Evolutionary conservation across 2,888 invertebrate genomes (phyloP), one percentile per base, ranked within the genome.

Genomic region (Calameuta filiformis): DNA sequence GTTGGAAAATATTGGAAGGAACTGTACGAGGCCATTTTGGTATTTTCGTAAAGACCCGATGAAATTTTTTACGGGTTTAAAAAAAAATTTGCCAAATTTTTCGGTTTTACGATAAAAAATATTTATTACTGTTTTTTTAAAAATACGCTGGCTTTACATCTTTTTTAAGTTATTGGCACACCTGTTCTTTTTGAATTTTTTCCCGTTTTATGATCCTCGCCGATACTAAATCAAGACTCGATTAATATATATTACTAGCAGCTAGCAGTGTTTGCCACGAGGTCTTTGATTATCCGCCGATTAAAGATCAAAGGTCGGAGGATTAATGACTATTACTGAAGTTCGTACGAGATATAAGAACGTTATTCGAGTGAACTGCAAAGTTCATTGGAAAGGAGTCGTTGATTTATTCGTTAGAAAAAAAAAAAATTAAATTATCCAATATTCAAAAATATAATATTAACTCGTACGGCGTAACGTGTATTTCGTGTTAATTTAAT

Each of bases 231-330:
- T 71, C 71, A 71, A 71, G 15, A 34, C 12, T 31, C 71, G 31
- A 71, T 34, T 71, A 71, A 71, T 71, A 71, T 56, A 71, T 71
- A 71, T 6, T 71, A n/a, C 33, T 12, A 34, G 33, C 71, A 71
- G 33, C 71, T 71, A 31, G 31, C 23, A 33, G 15, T 71, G 12
- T 34, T 34, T 31, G 23, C 71, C 71, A 34, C 71, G 71, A 31
- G 71, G 71, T 33, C 71, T 71, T 77, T 77, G 77, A 77, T 77
- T 77, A 77, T 69, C 37, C 23, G 35, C 15, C 68, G 75, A 77
- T 77, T 77, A 77, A 75, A 75, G 77, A 77, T 75, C 77, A 73
- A 73, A 77, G 77, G 77, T 69, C 75, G 69, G 56, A 56, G 23
- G 9, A 56, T 56, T 56, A 56, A 56, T 56, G 56, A 9, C 23